Conservation (phyloP, 2,797 vertebrate genomes). For the Tauraco hartlaubi region DNA sequence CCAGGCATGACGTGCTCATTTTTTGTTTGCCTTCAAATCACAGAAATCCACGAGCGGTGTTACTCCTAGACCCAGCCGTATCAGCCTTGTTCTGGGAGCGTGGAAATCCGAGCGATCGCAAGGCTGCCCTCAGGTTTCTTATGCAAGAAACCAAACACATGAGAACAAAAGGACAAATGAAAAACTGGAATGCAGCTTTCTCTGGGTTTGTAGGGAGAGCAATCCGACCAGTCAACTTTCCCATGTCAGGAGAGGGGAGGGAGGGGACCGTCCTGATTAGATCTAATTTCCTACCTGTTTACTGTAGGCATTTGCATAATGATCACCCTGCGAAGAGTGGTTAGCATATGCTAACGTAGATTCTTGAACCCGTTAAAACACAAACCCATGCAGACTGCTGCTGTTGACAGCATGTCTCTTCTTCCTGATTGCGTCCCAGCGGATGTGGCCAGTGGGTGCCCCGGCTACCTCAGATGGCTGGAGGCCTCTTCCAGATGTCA, state of each 20-base stretch:
- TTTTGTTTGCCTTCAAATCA: constrained; percentile 8
- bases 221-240: constrained; percentile 5
- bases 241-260: constrained; percentile 30
- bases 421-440: not conserved
- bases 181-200: not conserved
- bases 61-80: not conserved
- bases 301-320: constrained; percentile 72
- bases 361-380: constrained; percentile 44
- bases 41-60: not conserved
- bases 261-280: constrained; percentile 60
- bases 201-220: not conserved
- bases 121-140: not conserved
- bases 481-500: not conserved
- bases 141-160: not conserved
- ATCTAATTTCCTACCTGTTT: constrained; percentile 76
- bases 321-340: constrained; percentile 54
- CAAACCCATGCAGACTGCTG: not conserved
- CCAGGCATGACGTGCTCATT: not conserved
- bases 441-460: not conserved
- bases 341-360: constrained; percentile 61
- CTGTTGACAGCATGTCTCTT: not conserved
- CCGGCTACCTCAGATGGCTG: not conserved
- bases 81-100: not conserved
- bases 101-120: constrained; percentile 9
- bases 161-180: not conserved